Evolutionary conservation across 2,888 invertebrate genomes (phyloP).

Genomic region (Drosophila crucigera): DNA sequence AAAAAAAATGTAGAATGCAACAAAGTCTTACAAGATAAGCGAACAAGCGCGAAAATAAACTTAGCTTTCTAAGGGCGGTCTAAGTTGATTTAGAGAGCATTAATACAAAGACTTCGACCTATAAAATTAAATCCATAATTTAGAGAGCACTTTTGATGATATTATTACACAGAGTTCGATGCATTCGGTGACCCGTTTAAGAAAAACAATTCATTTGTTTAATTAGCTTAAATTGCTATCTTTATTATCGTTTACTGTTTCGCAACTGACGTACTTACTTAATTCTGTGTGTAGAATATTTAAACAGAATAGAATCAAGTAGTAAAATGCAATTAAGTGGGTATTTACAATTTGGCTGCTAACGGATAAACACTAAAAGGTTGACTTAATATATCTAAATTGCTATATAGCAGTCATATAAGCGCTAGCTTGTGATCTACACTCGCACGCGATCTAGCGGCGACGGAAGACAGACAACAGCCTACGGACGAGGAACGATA

Average conservation of each 20-base stretch:
- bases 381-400: slow-evolving; percentile 40
- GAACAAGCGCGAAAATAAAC: not conserved
- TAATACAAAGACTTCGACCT: not conserved
- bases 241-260: slow-evolving; percentile 14
- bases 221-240: not conserved
- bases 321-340: slow-evolving; percentile 24
- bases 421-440: slow-evolving; percentile 15
- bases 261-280: slow-evolving; percentile 17
- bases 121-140: not conserved
- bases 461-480: not conserved
- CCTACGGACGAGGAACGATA: not conserved
- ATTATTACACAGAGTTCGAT: not conserved
- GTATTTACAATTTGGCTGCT: slow-evolving; percentile 27
- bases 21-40: not conserved
- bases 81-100: not conserved
- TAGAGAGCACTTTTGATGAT: not conserved
- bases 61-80: not conserved
- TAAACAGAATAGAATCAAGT: slow-evolving; percentile 21
- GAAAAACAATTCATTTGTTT: not conserved
- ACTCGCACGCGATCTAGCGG: slow-evolving; percentile 27
- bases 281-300: slow-evolving; percentile 16
- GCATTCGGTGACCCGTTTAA: slow-evolving; percentile 1
- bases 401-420: slow-evolving; percentile 27
- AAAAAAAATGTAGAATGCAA: not conserved
- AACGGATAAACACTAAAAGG: slow-evolving; percentile 33